phyloP scores from a whole-genome alignment of 2,113 vertebrate species.

The Vireo altiloquus region DNA sequence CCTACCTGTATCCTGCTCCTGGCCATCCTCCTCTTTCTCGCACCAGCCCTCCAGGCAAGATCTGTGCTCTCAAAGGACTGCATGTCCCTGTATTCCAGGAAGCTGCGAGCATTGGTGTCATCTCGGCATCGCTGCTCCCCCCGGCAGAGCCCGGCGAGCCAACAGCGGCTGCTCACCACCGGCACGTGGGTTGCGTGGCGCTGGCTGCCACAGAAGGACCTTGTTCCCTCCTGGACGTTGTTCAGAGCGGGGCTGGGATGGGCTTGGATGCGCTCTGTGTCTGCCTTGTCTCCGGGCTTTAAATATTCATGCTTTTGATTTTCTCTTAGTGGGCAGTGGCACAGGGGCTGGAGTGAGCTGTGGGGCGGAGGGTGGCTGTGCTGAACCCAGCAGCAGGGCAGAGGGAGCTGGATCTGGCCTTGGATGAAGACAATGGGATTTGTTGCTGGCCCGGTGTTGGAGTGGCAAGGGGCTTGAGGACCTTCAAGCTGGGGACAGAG shows the following conservation, averaged over 20 bases:
- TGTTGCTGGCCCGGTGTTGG: neutral
- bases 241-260: neutral
- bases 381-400: neutral
- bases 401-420: neutral
- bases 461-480: neutral
- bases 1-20: neutral
- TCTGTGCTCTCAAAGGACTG: neutral
- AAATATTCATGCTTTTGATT: constrained; percentile 43
- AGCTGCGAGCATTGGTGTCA: neutral
- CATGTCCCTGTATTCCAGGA: neutral
- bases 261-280: neutral
- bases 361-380: neutral
- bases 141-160: neutral
- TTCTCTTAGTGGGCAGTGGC: neutral
- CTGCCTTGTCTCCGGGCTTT: constrained; percentile 11
- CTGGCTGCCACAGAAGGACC: neutral
- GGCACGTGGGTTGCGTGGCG: neutral
- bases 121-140: neutral
- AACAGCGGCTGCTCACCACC: neutral
- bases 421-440: neutral
- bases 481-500: neutral
- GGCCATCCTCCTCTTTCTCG: neutral
- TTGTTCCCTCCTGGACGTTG: neutral
- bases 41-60: neutral
- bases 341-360: neutral